phyloP scores from a whole-genome alignment of 1,140 invertebrate genomes.

The Dendroctonus valens region DNA sequence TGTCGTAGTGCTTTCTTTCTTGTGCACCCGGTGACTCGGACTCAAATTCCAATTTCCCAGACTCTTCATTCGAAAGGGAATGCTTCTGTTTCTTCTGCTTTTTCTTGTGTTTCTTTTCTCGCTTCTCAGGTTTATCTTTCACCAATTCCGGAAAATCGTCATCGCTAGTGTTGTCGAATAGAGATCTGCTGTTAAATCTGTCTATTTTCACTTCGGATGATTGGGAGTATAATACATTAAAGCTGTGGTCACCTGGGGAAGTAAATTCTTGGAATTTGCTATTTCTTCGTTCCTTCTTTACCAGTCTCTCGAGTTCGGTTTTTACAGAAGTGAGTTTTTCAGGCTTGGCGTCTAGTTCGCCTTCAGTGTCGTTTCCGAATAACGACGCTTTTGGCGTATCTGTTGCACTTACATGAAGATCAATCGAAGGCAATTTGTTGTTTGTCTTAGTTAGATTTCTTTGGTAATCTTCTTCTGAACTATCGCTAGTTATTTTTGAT shows the following conservation, averaged over 20 bases:
- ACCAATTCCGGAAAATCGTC: constrained; percentile 51
- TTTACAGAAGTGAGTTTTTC: constrained; percentile 47
- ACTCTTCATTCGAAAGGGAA: constrained; percentile 61
- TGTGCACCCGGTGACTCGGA: constrained; percentile 34
- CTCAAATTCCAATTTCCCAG: constrained; percentile 48
- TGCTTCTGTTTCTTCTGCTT: constrained; percentile 77
- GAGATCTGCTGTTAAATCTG: constrained; percentile 40
- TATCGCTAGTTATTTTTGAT: constrained; percentile 61
- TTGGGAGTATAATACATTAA: constrained; percentile 35
- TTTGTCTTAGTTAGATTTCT: constrained; percentile 20
- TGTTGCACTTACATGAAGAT: constrained; percentile 12
- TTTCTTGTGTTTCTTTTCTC: constrained; percentile 76
- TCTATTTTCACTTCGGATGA: constrained; percentile 41
- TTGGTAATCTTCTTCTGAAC: constrained; percentile 59
- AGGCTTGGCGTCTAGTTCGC: constrained; percentile 17
- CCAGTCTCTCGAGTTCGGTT: constrained; percentile 40
- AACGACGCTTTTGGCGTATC: constrained; percentile 30
- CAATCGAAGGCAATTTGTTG: constrained; percentile 6
- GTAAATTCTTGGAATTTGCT: constrained; percentile 41
- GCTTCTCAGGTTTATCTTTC: constrained; percentile 53
- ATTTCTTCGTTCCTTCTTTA: constrained; percentile 45
- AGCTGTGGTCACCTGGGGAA: constrained; percentile 35
- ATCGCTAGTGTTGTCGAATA: constrained; percentile 56
- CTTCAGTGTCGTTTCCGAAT: constrained; percentile 33
- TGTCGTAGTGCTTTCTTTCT: constrained; percentile 56